Evolutionary conservation across 1,140 invertebrate genomes (phyloP), one percentile per base, ranked within the genome.

Genomic region (Pseudomyrmex cubaensis): DNA sequence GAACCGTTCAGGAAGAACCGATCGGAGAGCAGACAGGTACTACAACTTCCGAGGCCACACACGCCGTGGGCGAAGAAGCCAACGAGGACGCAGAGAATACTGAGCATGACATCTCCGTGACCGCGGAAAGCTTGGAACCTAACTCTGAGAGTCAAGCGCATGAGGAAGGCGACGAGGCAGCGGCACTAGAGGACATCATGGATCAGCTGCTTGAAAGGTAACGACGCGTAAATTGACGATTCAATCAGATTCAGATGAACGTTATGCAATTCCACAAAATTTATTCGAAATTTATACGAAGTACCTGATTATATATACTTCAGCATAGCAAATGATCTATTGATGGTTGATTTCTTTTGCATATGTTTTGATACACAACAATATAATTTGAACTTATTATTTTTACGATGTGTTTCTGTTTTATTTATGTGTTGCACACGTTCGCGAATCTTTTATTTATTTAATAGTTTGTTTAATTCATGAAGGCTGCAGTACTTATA

Each of bases 51-150:
- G 95, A 95, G 56, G 93, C 94, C 1, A 95, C 95, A 2, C 94
- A 95, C 75, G 95, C 95, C 0, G 95, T 96, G 80, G 96, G 96
- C 9, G 97, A 96, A 84, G 96, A 97, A 72, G 93, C 94, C 3
- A 96, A 96, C 20, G 96, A 97, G 87, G 96, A 96, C 85, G 93
- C 96, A 0, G 96, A 96, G 82, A 96, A 96, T 84, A 96, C 96
- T 0, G 96, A 96, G 78, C 95, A 96, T 85, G 96, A 96, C 86
- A 95, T 96, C 64, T 96, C 96, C 0, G 95, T 95, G 0, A 95
- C 95, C 9, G 95, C 95, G 0, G 96, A 96, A 70, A 96, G 95
- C 85, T 86, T 96, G 0, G 96, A 95, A 72, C 95, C 95, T 1
- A 95, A 94, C 9, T 95, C 95, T 1, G 95, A 95, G 83, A 93